These are phyloP conservation scores for Furnarius figulus DNA, from an alignment of 2,113 vertebrate species.

Conservation along the genomic window DNA sequence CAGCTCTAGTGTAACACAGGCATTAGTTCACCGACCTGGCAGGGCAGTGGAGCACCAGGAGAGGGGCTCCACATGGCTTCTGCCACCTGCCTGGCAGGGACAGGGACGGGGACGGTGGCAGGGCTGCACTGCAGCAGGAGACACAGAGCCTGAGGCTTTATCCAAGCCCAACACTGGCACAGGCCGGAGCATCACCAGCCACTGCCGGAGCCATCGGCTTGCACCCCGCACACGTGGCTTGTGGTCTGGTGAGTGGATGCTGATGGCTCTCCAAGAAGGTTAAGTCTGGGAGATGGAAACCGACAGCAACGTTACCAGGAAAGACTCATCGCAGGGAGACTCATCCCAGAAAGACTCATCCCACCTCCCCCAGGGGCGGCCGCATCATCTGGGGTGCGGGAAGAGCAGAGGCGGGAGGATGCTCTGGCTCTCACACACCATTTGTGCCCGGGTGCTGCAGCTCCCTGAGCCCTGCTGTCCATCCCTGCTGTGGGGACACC, in stretches of 20 bases:
- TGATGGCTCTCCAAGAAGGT: fast-evolving
- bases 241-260: background rate
- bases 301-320: background rate
- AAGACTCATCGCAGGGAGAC: background rate
- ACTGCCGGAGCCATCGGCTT: fast-evolving
- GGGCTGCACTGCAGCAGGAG: background rate
- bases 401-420: background rate
- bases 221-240: fast-evolving
- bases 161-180: background rate
- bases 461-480: background rate
- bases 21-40: fast-evolving
- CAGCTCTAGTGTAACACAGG: background rate
- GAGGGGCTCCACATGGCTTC: background rate
- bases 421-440: fast-evolving
- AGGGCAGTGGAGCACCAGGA: background rate
- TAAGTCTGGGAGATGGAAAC: background rate
- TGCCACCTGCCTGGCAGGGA: background rate
- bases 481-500: fast-evolving
- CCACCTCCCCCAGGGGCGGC: background rate
- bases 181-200: fast-evolving
- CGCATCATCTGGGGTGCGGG: background rate
- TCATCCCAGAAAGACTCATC: background rate
- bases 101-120: background rate
- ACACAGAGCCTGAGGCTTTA: background rate
- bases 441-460: fast-evolving